Percentiles rank a stretch among this genome's conserved stretches.
Conservation (phyloP, 2,888 invertebrate species). For the Pherbina coryleti region DNA sequence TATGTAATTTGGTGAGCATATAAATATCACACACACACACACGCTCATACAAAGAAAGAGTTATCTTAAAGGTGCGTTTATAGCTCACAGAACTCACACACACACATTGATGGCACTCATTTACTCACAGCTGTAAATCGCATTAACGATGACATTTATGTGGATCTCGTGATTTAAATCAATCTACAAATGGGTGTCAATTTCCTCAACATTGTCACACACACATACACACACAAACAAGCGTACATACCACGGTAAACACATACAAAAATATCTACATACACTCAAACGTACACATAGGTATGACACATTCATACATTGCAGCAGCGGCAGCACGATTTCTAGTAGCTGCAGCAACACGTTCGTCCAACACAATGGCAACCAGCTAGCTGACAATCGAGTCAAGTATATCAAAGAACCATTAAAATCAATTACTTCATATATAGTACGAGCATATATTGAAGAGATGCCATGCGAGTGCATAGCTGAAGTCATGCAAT, state of each 20-base stretch:
- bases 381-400: conserved; percentile 1
- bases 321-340: background rate
- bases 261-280: background rate
- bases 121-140: conserved; percentile 47
- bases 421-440: conserved; percentile 32
- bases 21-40: no score
- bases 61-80: no score
- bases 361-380: background rate
- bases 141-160: conserved; percentile 27
- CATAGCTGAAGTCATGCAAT: conserved; percentile 5
- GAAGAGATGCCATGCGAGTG: background rate
- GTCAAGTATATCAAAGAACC: conserved; percentile 29
- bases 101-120: no score
- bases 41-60: conserved; percentile 51
- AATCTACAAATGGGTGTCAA: conserved; percentile 19
- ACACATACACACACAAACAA: background rate
- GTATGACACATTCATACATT: background rate
- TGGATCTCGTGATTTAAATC: conserved; percentile 14
- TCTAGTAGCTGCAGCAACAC: background rate
- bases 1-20: no score
- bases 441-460: no score
- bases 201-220: conserved; percentile 13
- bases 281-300: conserved; percentile 7
- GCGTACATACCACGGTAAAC: background rate
- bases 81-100: no score